Conservation (phyloP, 1,140 invertebrate species). For the Neocloeon triangulifer region DNA sequence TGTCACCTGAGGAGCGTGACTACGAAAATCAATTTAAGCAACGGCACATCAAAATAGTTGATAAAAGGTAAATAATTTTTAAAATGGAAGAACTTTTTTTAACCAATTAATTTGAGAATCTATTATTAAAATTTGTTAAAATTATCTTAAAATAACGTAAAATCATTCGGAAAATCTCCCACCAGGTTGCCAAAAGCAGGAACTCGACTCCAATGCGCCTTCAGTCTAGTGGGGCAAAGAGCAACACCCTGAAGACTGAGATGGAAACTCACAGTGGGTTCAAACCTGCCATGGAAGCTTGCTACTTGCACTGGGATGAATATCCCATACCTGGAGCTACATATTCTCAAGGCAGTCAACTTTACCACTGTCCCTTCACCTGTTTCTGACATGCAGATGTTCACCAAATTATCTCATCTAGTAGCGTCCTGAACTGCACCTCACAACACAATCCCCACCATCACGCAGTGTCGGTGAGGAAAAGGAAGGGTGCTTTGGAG, state of each 20-base stretch:
- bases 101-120: too few species aligned
- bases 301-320: slow-evolving; percentile 87
- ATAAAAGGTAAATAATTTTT: too few species aligned
- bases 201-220: slow-evolving; percentile 10
- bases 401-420: slow-evolving; percentile 45
- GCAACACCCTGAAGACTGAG: slow-evolving; percentile 34
- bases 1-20: slow-evolving; percentile 74
- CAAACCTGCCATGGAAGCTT: slow-evolving; percentile 89
- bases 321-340: slow-evolving; percentile 72
- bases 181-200: slow-evolving; percentile 25
- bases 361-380: slow-evolving; percentile 70
- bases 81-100: too few species aligned
- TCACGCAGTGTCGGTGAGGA: too few species aligned
- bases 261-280: slow-evolving; percentile 90
- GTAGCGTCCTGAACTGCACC: slow-evolving; percentile 43
- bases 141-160: too few species aligned
- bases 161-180: too few species aligned
- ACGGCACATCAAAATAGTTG: slow-evolving; percentile 83
- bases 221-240: background rate
- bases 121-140: too few species aligned
- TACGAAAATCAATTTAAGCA: slow-evolving; percentile 63
- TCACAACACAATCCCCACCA: slow-evolving; percentile 10
- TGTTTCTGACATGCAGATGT: slow-evolving; percentile 42
- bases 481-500: too few species aligned
- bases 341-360: slow-evolving; percentile 54